phyloP scores from a whole-genome alignment of 1,140 invertebrate species.

The Drosophila sturtevanti region DNA sequence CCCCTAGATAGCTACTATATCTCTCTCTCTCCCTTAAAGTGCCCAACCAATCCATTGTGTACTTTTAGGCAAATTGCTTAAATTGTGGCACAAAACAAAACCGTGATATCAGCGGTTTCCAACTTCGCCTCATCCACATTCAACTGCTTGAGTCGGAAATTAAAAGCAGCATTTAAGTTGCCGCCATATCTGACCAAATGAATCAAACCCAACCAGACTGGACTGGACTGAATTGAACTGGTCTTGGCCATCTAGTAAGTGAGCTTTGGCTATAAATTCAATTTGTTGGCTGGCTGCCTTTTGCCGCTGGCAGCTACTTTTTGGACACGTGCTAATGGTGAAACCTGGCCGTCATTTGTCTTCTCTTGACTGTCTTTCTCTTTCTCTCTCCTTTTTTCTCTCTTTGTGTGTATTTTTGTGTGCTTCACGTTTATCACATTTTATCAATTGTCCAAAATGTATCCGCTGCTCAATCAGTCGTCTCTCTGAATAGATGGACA shows the following conservation, averaged over 20 bases:
- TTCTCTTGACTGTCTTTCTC: constrained; percentile 36
- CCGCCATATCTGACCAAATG: constrained; percentile 68
- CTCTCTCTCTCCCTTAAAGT: constrained; percentile 5
- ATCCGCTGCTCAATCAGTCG: constrained; percentile 73
- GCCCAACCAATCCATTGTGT: constrained; percentile 39
- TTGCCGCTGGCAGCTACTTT: constrained; percentile 36
- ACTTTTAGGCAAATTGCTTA: constrained; percentile 77
- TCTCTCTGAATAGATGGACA: constrained; percentile 7
- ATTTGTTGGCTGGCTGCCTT: constrained; percentile 66
- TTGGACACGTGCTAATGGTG: constrained; percentile 62
- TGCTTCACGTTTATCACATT: constrained; percentile 69
- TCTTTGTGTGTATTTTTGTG: constrained; percentile 14
- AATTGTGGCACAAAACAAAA: constrained; percentile 30
- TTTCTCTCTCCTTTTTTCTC: background rate
- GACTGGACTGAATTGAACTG: background rate
- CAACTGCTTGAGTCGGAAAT: constrained; percentile 71
- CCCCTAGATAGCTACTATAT: constrained; percentile 50
- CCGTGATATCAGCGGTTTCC: constrained; percentile 38
- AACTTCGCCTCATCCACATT: constrained; percentile 1
- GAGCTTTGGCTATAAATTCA: constrained; percentile 73
- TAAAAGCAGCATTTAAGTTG: constrained; percentile 73
- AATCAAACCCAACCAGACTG: constrained; percentile 62
- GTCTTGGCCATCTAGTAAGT: constrained; percentile 26
- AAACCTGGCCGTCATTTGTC: constrained; percentile 75
- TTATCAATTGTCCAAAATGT: constrained; percentile 77